Base-by-base conservation (phyloP, 2,797 vertebrate genomes). In the Heteromormyrus szaboi region DNA sequence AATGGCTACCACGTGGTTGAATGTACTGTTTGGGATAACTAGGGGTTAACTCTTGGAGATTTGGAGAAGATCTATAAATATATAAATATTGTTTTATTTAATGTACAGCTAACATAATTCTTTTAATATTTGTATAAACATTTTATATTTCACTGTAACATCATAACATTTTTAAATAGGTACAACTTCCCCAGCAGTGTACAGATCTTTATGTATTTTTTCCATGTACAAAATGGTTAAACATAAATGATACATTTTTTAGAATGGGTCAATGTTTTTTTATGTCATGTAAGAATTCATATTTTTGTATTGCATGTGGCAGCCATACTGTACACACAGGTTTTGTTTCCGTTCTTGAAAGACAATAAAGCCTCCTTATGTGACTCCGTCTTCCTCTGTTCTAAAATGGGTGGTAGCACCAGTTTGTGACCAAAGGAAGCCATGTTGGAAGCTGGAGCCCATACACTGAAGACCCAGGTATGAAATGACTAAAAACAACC, bases 261-360 rank as follows among this genome's bases (percentile, higher is more conserved):
- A 95, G 93, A 95, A 95, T 89, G 94, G 94, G 94, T 94, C 93
- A 91, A 95, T 91, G 93, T 96, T 95, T 96, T 95, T 95, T 95
- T 94, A 94, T 95, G 95, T 95, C 94, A 92, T 96, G 95, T 96
- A 95, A 95, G 95, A 95, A 95, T 94, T 94, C 94, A 96, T 96
- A 96, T 97, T 97, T 97, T 97, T 97, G 95, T 96, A 96, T 96
- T 96, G 96, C 96, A 96, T 96, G 96, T 96, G 94, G 95, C 90
- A 92, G 93, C 93, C 94, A 94, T 95, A 95, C 93, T 95, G 94
- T 95, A 95, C 92, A 95, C 92, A 91, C 93, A 91, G 90, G 93
- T 95, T 96, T 92, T 95, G 95, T 96, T 96, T 96, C 95, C 95
- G 95, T 95, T 94, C 94, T 94, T 93, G 93, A 94, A 94, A 94